Evolutionary conservation across 2,113 vertebrate species (phyloP), one percentile per base, ranked within the genome.

Genomic region (Phrynosoma blainvillii): DNA sequence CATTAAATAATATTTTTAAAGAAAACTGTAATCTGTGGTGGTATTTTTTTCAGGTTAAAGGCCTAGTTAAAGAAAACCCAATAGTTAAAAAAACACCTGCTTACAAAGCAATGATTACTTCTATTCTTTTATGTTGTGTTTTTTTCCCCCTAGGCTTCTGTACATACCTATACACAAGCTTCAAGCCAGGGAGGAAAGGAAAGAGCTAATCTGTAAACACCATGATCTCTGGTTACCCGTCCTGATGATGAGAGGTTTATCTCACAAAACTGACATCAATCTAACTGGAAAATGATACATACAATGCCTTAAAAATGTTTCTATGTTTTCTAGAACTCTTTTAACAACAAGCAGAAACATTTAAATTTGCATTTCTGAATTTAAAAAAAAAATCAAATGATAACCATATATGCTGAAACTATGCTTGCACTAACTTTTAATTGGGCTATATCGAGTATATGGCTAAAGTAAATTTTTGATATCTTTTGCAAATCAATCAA

Each of bases 121-220:
- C 42, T 32, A 27, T 54, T 86, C 54, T 79, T 71, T 71, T 65
- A 81, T 75, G 32, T 75, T 75, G 36, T 59, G 12, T 80, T 32
- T 70, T 36, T 40, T 36, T 70, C 80, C n/a, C 40, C 91, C 90
- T 93, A 97, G 97, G 95, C 93, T 1, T 0, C 88, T 0, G 91
- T 97, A 52, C 96, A 95, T 75, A 97, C 95, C 0, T 97, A 95
- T 0, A 62, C 88, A 1, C 95, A 95, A 89, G 75, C 89, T 0
- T 20, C 91, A 1, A 74, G 92, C 56, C 90, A 62, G 11, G 0
- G 95, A 80, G 90, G 95, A 32, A 96, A 91, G 71, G 97, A 97
- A 68, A 96, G 95, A 65, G 93, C 97, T 85, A 95, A 97, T 87
- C 85, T 97, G 92, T 97, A 90, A 96, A 73, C 21, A 0, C 0